Percentiles rank a stretch among this genome's conserved stretches.
phyloP scores from a whole-genome alignment of 2,888 invertebrate genomes.

The Mythimna impura region DNA sequence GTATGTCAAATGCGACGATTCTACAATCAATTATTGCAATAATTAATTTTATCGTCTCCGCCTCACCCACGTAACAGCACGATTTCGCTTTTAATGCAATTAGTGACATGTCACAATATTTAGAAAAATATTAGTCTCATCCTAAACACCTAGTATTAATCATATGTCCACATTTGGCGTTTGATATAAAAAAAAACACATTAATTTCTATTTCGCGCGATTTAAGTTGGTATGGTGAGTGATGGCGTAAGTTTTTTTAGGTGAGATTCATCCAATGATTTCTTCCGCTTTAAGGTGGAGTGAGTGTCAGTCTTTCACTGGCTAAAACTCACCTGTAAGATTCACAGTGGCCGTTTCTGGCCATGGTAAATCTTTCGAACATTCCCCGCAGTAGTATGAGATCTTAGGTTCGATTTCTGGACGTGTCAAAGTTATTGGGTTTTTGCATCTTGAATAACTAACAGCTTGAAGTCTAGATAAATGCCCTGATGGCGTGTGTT shows the following conservation, averaged over 20 bases:
- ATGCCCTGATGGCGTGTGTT: no score
- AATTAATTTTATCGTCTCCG: slow-evolving; percentile 64
- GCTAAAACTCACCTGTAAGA: no score
- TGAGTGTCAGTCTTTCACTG: no score
- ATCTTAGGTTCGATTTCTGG: no score
- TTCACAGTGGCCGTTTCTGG: no score
- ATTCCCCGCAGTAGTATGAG: no score
- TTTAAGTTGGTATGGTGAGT: slow-evolving; percentile 12
- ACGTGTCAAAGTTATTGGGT: no score
- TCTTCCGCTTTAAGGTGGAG: no score
- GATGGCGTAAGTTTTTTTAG: slow-evolving; percentile 20
- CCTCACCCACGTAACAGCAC: slow-evolving; percentile 69
- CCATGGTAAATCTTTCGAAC: no score
- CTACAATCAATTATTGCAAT: slow-evolving; percentile 60
- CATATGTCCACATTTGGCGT: slow-evolving; percentile 30
- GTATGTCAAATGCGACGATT: slow-evolving; percentile 55
- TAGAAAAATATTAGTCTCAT: slow-evolving; percentile 62
- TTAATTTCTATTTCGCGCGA: slow-evolving; percentile 5
- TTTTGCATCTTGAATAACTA: no score
- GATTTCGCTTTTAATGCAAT: slow-evolving; percentile 68
- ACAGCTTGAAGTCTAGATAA: no score
- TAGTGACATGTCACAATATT: slow-evolving; percentile 70
- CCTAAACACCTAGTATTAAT: slow-evolving; percentile 34
- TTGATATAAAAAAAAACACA: slow-evolving; percentile 8
- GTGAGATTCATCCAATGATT: no score